Evolutionary conservation across 2,113 vertebrate species (phyloP), one percentile per base, ranked within the genome.

Genomic region (Mormyrus iriodes): DNA sequence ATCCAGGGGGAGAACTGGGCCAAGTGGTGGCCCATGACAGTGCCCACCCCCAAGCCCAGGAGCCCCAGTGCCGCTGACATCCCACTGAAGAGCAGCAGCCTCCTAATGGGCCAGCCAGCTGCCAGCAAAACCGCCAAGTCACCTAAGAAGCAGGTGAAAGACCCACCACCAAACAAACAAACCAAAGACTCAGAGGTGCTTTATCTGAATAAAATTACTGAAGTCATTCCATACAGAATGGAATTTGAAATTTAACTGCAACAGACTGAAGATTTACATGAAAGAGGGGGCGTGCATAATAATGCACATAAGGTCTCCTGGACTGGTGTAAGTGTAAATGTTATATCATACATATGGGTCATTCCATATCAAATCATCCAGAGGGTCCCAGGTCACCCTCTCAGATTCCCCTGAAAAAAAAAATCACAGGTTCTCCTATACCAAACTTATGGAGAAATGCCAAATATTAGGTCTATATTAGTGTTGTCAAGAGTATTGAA

Each of bases 81-180:
- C 0, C 95, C 85, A 46, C 95, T 96, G 89, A 96, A 93, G 39
- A 94, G 89, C 52, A 96, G 91, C 35, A 95, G 3, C 46, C 91
- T 61, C 35, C 92, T 93, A 21, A 96, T 91, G 0, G 94, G 88
- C n/a, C 95, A 90, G 44, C 96, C 96, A 0, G 94, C 94, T 90
- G 88, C 92, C 52, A 97, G 93, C 91, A 97, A 90, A 92, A 97
- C 91, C 0, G 97, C 97, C 53, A 96, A 94, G 91, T 97, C 97
- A 0, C 97, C 97, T 97, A 93, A 2, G 12, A 24, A 90, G 52
- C 10, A 6, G 4, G 49, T 46, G 89, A 69, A 73, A 27, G 48
- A 9, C 21, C n/a, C 61, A 48, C 21, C 82, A 27, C 7, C 44
- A 1, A 48, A 24, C 39, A 79, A 12, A 42, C 31, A 79, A 19